These are phyloP conservation scores for Solenopsis invicta DNA, from an alignment of 1,140 invertebrate genomes.

Conservation along the genomic window DNA sequence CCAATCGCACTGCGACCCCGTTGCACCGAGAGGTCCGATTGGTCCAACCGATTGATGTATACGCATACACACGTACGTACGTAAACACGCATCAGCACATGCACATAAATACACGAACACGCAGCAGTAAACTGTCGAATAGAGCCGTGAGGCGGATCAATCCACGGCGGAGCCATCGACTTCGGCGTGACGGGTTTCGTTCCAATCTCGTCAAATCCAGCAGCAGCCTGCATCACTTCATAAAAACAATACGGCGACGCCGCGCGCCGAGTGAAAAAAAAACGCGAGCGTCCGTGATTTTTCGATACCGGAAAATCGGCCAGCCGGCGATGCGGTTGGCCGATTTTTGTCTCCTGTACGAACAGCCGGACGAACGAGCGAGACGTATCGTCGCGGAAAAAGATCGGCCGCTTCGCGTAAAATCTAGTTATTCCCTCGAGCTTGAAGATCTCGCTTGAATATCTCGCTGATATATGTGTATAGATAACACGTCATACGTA, in stretches of 20 bases:
- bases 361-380: neutral
- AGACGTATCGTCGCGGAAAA: constrained; percentile 5
- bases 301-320: constrained; percentile 21
- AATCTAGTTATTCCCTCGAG: constrained; percentile 24
- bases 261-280: constrained; percentile 14
- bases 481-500: neutral
- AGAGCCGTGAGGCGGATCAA: constrained; percentile 69
- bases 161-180: constrained; percentile 71
- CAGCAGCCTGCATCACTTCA: constrained; percentile 57
- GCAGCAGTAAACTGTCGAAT: constrained; percentile 67
- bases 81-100: neutral
- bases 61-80: neutral
- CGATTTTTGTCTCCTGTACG: constrained; percentile 30
- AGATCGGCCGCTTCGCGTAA: neutral
- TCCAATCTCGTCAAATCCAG: constrained; percentile 67
- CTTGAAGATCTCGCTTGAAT: constrained; percentile 6
- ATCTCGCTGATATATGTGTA: neutral
- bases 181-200: constrained; percentile 67
- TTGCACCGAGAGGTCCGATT: constrained; percentile 63
- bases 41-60: constrained; percentile 35
- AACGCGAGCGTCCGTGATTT: constrained; percentile 34
- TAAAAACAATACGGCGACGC: constrained; percentile 60
- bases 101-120: neutral
- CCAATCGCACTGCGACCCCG: constrained; percentile 64
- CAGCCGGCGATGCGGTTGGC: constrained; percentile 26